phyloP scores from a whole-genome alignment of 2,888 invertebrate species.

The Anarsia innoxiella region DNA sequence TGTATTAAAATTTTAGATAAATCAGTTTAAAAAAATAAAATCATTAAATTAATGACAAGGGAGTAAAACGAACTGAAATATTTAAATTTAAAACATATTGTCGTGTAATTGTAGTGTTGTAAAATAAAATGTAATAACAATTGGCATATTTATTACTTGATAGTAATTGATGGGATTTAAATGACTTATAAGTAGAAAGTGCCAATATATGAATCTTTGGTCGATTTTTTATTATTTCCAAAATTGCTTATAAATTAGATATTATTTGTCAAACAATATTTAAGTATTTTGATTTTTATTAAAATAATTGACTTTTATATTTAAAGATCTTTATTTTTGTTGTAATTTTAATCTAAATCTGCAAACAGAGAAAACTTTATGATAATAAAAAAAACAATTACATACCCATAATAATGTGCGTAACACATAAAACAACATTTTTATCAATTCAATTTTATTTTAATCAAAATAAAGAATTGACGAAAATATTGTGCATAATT shows the following conservation, averaged over 20 bases:
- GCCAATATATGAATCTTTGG: conserved; percentile 11
- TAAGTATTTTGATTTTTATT: too few relatives aligned
- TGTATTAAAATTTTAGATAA: conserved; percentile 31
- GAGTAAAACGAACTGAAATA: conserved; percentile 68
- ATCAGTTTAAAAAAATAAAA: conserved; percentile 46
- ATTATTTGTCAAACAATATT: too few relatives aligned
- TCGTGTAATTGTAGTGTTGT: conserved; percentile 50
- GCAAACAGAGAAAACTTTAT: too few relatives aligned
- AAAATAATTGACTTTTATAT: too few relatives aligned
- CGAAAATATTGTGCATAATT: too few relatives aligned
- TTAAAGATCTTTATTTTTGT: too few relatives aligned
- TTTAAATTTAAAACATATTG: conserved; percentile 45
- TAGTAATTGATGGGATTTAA: conserved; percentile 37
- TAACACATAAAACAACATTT: not conserved
- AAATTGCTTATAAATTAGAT: too few relatives aligned
- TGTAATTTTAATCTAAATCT: too few relatives aligned
- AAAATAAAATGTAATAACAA: conserved; percentile 30
- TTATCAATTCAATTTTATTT: conserved; percentile 2
- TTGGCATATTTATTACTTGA: conserved; percentile 21
- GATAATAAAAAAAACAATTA: too few relatives aligned
- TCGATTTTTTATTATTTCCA: too few relatives aligned
- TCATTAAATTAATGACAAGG: conserved; percentile 52
- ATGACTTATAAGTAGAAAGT: conserved; percentile 25
- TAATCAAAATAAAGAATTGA: not conserved
- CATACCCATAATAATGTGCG: too few relatives aligned